Evolutionary conservation across 2,888 invertebrate species (phyloP).

Genomic region (Apantesis nais): DNA sequence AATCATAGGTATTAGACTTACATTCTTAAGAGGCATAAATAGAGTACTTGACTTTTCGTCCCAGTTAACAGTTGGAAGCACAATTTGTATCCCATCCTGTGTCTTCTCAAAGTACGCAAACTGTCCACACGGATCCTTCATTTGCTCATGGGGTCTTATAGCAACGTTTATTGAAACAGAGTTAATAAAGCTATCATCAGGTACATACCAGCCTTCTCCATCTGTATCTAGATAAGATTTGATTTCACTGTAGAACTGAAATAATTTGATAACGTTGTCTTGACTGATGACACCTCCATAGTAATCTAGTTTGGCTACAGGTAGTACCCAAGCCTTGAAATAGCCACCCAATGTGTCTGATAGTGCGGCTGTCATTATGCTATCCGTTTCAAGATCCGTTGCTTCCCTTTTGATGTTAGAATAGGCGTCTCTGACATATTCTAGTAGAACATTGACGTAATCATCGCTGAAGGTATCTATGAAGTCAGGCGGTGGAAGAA

Average conservation of each 20-base stretch:
- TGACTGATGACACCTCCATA: constrained; percentile 87
- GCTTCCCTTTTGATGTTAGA: constrained; percentile 57
- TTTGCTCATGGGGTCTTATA: constrained; percentile 36
- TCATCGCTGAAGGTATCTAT: constrained; percentile 57
- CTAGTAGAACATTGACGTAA: constrained; percentile 56
- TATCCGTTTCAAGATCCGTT: constrained; percentile 46
- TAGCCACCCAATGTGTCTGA: constrained; percentile 86
- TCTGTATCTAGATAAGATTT: constrained; percentile 85
- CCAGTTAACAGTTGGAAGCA: constrained; percentile 87
- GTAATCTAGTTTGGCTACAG: constrained; percentile 86
- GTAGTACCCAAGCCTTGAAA: constrained; percentile 85
- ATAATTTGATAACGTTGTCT: constrained; percentile 81
- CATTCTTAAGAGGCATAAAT: constrained; percentile 86
- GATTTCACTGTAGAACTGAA: constrained; percentile 84
- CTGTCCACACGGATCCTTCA: constrained; percentile 58
- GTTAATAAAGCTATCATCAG: constrained; percentile 55
- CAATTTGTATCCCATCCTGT: constrained; percentile 64
- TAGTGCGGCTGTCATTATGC: constrained; percentile 68
- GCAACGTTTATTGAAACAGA: constrained; percentile 59
- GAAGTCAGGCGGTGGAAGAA: constrained; percentile 61
- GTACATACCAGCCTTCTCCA: constrained; percentile 84
- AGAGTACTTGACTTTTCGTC: constrained; percentile 81
- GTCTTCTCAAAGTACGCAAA: constrained; percentile 67
- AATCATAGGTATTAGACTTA: constrained; percentile 57
- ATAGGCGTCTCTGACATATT: constrained; percentile 63